Percentiles rank a stretch among this genome's conserved stretches.
Conservation (phyloP, 2,113 vertebrate species). For the Loxodonta africana region DNA sequence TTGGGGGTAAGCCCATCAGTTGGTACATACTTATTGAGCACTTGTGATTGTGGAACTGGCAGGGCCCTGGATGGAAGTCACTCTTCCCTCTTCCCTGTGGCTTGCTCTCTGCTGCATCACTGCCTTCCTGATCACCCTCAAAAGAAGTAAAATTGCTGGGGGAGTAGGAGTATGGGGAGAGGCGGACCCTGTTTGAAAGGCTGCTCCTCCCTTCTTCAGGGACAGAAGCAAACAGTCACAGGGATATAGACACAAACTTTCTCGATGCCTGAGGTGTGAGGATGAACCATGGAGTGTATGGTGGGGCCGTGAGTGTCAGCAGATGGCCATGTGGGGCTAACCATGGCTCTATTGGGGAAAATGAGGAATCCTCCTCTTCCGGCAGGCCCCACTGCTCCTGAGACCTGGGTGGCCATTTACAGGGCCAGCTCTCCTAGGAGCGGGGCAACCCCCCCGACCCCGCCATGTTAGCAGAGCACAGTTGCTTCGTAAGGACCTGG, state of each 20-base stretch:
- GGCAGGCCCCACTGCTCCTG: background rate
- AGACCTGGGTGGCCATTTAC: no score
- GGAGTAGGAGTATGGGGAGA: background rate
- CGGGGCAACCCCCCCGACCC: no score
- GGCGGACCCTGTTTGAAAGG: background rate
- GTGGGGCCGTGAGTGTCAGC: background rate
- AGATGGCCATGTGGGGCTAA: background rate
- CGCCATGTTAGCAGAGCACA: background rate
- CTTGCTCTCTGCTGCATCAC: background rate
- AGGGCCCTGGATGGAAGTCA: background rate
- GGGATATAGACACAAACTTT: background rate
- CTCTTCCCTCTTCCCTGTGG: background rate
- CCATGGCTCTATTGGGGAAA: background rate
- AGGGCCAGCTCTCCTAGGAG: background rate
- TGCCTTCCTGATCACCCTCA: background rate
- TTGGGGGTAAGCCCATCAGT: background rate
- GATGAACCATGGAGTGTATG: background rate
- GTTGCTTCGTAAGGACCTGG: background rate
- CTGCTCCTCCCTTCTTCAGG: no score
- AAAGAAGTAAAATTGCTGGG: background rate
- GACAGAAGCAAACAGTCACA: background rate
- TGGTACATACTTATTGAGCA: background rate
- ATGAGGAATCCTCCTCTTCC: background rate
- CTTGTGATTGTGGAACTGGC: background rate
- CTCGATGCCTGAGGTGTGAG: no score